These are phyloP conservation scores for Drosophila sproati DNA, from an alignment of 1,140 invertebrate species.

Conservation along the genomic window DNA sequence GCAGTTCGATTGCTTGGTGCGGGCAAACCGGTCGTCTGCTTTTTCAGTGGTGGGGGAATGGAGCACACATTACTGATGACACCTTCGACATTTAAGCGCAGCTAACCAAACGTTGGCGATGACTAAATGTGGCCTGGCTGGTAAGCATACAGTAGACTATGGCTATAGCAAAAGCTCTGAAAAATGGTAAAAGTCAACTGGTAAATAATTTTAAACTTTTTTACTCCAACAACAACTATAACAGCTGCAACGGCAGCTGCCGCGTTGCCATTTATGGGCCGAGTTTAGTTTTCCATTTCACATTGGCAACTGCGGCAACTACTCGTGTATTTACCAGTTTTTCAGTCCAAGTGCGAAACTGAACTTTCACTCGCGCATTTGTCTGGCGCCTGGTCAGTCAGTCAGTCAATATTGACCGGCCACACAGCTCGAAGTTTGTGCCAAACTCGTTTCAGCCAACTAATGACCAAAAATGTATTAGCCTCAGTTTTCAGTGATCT, in stretches of 20 bases:
- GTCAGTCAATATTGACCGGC: constrained; percentile 46
- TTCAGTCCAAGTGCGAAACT: constrained; percentile 36
- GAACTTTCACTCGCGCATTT: constrained; percentile 77
- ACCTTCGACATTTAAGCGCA: constrained; percentile 77
- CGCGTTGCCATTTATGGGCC: constrained; percentile 67
- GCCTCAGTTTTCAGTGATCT: constrained; percentile 61
- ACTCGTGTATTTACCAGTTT: constrained; percentile 49
- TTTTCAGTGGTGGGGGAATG: constrained; percentile 6
- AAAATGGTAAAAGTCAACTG: constrained; percentile 79
- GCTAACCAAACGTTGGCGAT: constrained; percentile 54
- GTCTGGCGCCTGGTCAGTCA: constrained; percentile 40
- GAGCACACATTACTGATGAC: constrained; percentile 67
- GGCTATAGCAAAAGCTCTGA: constrained; percentile 18
- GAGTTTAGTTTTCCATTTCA: constrained; percentile 76
- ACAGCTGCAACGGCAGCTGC: constrained; percentile 34
- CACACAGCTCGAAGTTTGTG: constrained; percentile 33
- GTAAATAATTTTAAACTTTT: constrained; percentile 72
- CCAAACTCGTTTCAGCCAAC: constrained; percentile 66
- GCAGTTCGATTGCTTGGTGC: constrained; percentile 2
- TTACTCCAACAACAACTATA: constrained; percentile 19
- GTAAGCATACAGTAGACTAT: constrained; percentile 10
- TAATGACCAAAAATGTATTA: constrained; percentile 79
- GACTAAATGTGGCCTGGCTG: constrained; percentile 60
- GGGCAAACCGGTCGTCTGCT: constrained; percentile 59
- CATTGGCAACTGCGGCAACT: constrained; percentile 38